phyloP scores from a whole-genome alignment of 2,888 invertebrate species.

The Brachypterus glaber region DNA sequence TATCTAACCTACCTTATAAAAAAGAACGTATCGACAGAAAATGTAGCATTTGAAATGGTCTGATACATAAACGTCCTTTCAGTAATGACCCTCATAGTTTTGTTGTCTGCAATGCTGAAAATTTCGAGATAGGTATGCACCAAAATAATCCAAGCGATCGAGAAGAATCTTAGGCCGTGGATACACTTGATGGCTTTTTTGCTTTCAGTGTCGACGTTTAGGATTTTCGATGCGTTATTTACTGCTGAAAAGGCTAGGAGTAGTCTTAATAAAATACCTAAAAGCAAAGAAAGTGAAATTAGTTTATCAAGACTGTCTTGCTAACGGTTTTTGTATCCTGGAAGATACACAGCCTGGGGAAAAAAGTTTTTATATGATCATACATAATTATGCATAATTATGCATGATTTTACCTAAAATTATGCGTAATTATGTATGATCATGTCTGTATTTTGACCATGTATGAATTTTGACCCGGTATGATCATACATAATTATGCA shows the following conservation, averaged over 20 bases:
- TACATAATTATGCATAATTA: too few relatives aligned
- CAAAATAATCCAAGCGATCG: conserved; percentile 74
- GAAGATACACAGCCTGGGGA: too few relatives aligned
- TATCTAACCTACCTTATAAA: conserved; percentile 81
- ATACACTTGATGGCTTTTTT: conserved; percentile 64
- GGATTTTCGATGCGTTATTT: conserved; percentile 64
- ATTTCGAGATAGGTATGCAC: conserved; percentile 76
- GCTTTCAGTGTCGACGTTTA: conserved; percentile 56
- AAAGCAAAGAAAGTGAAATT: conserved; percentile 23
- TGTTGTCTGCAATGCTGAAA: conserved; percentile 67
- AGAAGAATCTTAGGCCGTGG: conserved; percentile 69
- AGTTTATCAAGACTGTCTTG: conserved; percentile 6
- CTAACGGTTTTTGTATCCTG: too few relatives aligned
- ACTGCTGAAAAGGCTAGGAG: conserved; percentile 67
- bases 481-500: too few relatives aligned
- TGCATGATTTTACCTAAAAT: too few relatives aligned
- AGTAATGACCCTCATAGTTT: conserved; percentile 60
- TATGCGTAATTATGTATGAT: too few relatives aligned
- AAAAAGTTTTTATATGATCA: too few relatives aligned
- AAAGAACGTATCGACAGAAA: conserved; percentile 80
- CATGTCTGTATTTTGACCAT: too few relatives aligned
- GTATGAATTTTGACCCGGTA: too few relatives aligned
- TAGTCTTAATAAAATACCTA: conserved; percentile 52
- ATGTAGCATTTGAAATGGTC: conserved; percentile 75
- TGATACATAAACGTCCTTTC: conserved; percentile 72